phyloP scores from a whole-genome alignment of 2,113 vertebrate species.

The Ranitomeya variabilis region DNA sequence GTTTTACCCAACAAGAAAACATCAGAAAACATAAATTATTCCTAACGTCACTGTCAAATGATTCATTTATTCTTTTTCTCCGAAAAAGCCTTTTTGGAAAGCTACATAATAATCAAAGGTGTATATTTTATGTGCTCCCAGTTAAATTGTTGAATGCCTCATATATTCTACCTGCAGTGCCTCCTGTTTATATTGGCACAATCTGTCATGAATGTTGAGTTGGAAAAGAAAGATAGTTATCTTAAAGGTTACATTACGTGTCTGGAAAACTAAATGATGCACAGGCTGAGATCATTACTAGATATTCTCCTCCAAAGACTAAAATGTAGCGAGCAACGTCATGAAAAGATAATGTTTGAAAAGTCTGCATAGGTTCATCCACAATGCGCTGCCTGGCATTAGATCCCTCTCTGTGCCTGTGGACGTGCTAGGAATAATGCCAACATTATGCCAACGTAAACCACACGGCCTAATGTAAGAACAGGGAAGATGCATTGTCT shows the following conservation, averaged over 20 bases:
- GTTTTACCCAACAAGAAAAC: neutral
- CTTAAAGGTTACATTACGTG: conserved; percentile 47
- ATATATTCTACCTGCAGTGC: conserved; percentile 28
- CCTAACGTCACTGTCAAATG: neutral
- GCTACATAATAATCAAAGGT: conserved; percentile 6
- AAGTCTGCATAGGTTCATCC: neutral
- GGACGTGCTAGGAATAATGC: conserved; percentile 7
- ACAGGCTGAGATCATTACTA: conserved; percentile 23
- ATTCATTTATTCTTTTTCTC: neutral
- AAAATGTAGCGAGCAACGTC: neutral
- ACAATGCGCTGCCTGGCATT: conserved; percentile 24
- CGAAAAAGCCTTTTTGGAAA: conserved; percentile 4
- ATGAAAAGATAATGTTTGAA: conserved; percentile 40
- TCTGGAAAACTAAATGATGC: conserved; percentile 40
- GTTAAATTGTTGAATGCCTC: conserved; percentile 26
- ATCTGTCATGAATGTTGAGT: conserved; percentile 49
- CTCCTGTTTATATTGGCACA: conserved; percentile 36
- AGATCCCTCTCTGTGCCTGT: neutral
- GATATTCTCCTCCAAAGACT: conserved; percentile 24
- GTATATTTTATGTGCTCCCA: conserved; percentile 28
- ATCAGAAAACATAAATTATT: neutral
- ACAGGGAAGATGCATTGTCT: neutral
- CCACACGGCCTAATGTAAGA: neutral
- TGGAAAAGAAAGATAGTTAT: conserved; percentile 32
- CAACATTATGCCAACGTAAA: neutral